Evolutionary conservation across 2,797 vertebrate genomes (phyloP).

Genomic region (Smutsia temminckii): DNA sequence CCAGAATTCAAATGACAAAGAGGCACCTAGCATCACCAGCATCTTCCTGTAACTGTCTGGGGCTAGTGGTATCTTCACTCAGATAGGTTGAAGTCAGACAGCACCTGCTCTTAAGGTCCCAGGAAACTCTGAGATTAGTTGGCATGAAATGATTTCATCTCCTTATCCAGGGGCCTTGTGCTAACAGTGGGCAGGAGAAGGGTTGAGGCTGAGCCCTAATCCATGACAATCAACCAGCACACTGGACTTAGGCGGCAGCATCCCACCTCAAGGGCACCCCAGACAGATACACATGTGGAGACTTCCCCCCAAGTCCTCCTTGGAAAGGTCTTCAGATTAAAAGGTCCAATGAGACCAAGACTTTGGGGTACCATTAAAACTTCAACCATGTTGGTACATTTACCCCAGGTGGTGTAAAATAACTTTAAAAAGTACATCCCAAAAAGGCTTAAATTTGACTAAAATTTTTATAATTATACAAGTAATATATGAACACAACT

Average conservation of each 20-base stretch:
- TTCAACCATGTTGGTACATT: neutral
- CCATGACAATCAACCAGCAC: neutral
- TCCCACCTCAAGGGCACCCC: neutral
- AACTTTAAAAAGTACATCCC: constrained; percentile 1
- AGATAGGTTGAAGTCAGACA: neutral
- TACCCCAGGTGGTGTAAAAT: neutral
- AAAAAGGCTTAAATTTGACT: neutral
- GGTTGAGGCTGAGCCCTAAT: neutral
- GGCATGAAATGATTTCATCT: neutral
- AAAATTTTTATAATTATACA: neutral
- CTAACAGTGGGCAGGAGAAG: neutral
- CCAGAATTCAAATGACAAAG: neutral
- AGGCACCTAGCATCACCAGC: neutral
- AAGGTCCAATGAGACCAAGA: neutral
- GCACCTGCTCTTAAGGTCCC: neutral
- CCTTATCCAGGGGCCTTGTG: neutral
- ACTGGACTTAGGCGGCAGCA: neutral
- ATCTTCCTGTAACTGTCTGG: neutral
- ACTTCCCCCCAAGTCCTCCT: neutral
- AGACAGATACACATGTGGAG: neutral
- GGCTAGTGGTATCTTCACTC: neutral
- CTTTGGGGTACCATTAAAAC: neutral
- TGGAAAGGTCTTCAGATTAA: neutral
- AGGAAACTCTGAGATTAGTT: neutral
- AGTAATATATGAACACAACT: neutral